phyloP scores from a whole-genome alignment of 2,888 invertebrate species.

The Drosophila cognata region DNA sequence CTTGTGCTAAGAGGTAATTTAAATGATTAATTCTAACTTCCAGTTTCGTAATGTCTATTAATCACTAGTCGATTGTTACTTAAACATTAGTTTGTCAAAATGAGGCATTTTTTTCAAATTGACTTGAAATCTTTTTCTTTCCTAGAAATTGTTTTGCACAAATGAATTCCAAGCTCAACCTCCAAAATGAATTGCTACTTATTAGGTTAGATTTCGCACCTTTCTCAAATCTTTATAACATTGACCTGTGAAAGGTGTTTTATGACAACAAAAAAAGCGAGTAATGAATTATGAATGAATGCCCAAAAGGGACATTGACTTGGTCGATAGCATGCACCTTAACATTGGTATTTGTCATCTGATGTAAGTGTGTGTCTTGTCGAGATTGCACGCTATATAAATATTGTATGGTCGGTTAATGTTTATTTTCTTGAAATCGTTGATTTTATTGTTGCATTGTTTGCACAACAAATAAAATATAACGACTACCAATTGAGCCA shows the following conservation, averaged over 20 bases:
- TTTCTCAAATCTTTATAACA: background rate
- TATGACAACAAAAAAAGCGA: background rate
- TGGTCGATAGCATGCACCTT: background rate
- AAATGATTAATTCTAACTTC: slow-evolving; percentile 3
- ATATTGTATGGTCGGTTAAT: slow-evolving; percentile 12
- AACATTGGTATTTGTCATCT: background rate
- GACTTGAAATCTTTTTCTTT: background rate
- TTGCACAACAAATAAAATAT: slow-evolving; percentile 46
- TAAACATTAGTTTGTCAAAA: background rate
- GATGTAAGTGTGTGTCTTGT: slow-evolving; percentile 28
- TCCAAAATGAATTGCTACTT: background rate
- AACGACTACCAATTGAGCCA: slow-evolving; percentile 30
- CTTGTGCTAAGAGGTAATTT: slow-evolving; percentile 11
- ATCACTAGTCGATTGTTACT: background rate
- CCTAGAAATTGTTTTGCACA: background rate
- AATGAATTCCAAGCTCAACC: background rate
- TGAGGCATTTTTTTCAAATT: background rate
- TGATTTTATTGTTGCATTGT: slow-evolving; percentile 14
- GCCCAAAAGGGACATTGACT: slow-evolving; percentile 27
- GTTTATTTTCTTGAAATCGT: slow-evolving; percentile 1
- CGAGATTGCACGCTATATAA: slow-evolving; percentile 25
- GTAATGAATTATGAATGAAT: slow-evolving; percentile 30
- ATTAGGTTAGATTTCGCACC: slow-evolving; percentile 1
- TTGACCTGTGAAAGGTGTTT: slow-evolving; percentile 10
- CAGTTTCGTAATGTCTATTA: background rate